Evolutionary conservation across 2,888 invertebrate genomes (phyloP).

Genomic region (Lordiphosa andalusiaca): DNA sequence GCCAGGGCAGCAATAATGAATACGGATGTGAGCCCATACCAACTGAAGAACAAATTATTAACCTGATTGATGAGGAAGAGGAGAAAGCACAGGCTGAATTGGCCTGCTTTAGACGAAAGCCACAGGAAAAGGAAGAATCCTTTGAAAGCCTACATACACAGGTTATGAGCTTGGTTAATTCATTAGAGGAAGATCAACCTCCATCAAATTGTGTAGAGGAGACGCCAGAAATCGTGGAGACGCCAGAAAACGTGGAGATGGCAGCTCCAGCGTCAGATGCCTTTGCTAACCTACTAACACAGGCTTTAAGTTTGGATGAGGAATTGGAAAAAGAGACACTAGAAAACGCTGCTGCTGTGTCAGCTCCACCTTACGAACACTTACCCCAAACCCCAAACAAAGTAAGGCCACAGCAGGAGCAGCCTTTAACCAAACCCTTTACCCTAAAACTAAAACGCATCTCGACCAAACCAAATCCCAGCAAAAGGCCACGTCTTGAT

Average conservation of each 20-base stretch:
- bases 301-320: background rate
- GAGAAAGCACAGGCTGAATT: constrained; percentile 6
- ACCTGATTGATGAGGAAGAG: constrained; percentile 27
- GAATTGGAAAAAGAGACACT: background rate
- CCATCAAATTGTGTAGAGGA: background rate
- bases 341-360: too few species aligned
- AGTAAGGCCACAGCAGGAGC: background rate
- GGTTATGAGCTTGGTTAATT: background rate
- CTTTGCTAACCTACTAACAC: background rate
- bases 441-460: constrained; percentile 7
- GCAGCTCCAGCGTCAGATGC: too few species aligned
- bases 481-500: constrained; percentile 36
- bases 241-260: too few species aligned
- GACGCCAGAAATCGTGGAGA: too few species aligned
- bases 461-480: background rate
- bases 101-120: constrained; percentile 29
- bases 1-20: background rate
- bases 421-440: background rate
- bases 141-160: background rate
- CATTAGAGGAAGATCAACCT: background rate
- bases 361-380: too few species aligned
- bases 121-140: background rate
- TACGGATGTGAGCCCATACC: constrained; percentile 36
- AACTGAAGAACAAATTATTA: constrained; percentile 39
- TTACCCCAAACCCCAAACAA: background rate